A percentile compares a stretch with the other conserved stretches of the same genome.
Evolutionary conservation across 2,797 vertebrate species (phyloP).

Genomic region (Rhinatrema bivittatum): DNA sequence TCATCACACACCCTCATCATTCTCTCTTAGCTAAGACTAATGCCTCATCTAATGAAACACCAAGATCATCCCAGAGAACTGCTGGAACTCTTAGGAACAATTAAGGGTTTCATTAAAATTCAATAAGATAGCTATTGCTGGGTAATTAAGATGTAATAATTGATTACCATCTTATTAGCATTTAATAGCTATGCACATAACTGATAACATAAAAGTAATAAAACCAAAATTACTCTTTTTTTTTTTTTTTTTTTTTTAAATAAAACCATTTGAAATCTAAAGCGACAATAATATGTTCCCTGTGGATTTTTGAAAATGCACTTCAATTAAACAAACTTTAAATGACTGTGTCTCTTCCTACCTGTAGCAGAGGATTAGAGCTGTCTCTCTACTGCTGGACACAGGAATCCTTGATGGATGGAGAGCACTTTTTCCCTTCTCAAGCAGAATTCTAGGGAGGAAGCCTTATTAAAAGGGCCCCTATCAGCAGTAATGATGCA

Average conservation of each 20-base stretch:
- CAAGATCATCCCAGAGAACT: too few species aligned
- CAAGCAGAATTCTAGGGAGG: too few species aligned
- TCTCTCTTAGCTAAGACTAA: slow-evolving; percentile 23
- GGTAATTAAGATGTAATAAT: slow-evolving; percentile 52
- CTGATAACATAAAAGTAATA: slow-evolving; percentile 30
- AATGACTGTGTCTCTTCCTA: too few species aligned
- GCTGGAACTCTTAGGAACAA: too few species aligned
- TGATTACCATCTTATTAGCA: slow-evolving; percentile 51
- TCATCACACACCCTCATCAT: slow-evolving; percentile 15
- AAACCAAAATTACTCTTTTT: slow-evolving; percentile 2
- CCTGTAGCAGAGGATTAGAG: too few species aligned
- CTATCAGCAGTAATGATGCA: too few species aligned
- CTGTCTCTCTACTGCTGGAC: too few species aligned
- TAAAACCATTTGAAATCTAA: slow-evolving; percentile 5
- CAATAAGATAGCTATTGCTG: too few species aligned
- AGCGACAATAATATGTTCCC: slow-evolving; percentile 1
- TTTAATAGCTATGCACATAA: slow-evolving; percentile 52
- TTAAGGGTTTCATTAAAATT: too few species aligned
- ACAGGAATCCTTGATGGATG: too few species aligned
- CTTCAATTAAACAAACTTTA: slow-evolving; percentile 7
- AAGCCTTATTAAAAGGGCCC: too few species aligned
- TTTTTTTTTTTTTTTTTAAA: slow-evolving; percentile 3
- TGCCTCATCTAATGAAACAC: slow-evolving; percentile 16
- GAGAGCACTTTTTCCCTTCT: too few species aligned
- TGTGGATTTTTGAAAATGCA: slow-evolving; percentile 8